A percentile compares a stretch with the other conserved stretches of the same genome.
phyloP scores from a whole-genome alignment of 2,797 vertebrate genomes.

The Mormyrops attenuatus region DNA sequence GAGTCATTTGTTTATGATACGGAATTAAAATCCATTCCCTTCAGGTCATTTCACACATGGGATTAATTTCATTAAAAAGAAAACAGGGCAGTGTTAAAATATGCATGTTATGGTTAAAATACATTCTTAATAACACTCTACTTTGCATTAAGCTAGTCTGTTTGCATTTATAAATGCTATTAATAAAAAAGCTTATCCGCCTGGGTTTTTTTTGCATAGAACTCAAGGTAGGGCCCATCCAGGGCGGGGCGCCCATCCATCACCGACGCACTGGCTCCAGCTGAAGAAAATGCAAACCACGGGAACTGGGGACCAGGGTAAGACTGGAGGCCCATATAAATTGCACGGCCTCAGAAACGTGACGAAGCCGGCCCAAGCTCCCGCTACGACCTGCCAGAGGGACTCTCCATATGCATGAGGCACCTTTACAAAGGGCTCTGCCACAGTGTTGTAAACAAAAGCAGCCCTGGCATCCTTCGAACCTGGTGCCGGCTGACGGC shows the following conservation, averaged over 20 bases:
- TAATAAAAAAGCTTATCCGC: background rate
- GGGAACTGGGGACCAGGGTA: background rate
- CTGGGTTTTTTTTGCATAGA: background rate
- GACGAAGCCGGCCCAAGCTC: background rate
- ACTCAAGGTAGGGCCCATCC: background rate
- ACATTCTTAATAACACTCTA: background rate
- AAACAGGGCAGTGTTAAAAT: background rate
- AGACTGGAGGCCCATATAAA: background rate
- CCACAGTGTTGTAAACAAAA: background rate
- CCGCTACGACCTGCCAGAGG: background rate
- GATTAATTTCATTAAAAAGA: background rate
- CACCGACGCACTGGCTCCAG: background rate
- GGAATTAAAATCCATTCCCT: background rate
- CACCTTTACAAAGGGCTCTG: background rate
- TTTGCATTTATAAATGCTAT: background rate
- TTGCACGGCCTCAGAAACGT: background rate
- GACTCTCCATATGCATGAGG: background rate
- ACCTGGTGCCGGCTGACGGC: background rate
- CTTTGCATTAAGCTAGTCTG: background rate
- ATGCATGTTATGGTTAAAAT: background rate
- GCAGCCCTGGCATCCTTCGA: background rate
- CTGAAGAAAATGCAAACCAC: background rate
- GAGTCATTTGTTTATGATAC: background rate
- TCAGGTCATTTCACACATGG: background rate
- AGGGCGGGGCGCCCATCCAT: background rate